These are phyloP conservation scores for Electrona antarctica DNA, from an alignment of 2,113 vertebrate species.

Conservation along the genomic window DNA sequence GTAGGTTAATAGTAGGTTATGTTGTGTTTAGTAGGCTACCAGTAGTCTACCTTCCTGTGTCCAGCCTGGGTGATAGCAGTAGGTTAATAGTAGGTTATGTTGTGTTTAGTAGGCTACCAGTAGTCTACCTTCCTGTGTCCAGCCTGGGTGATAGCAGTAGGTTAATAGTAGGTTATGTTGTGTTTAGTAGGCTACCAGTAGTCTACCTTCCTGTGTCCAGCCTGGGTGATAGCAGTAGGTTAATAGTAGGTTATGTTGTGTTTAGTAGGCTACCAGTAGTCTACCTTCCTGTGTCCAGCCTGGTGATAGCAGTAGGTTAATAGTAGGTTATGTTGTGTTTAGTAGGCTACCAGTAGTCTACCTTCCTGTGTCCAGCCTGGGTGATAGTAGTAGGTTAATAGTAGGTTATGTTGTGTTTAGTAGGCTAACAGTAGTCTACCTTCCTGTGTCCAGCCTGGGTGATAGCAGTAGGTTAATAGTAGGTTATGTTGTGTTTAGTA, in stretches of 20 bases:
- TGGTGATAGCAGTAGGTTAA: constrained; percentile 79
- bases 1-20: constrained; percentile 8
- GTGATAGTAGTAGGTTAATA: constrained; percentile 78
- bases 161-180: too few species aligned
- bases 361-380: constrained; percentile 88
- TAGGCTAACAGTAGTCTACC: constrained; percentile 71
- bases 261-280: background rate
- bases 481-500: too few species aligned
- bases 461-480: constrained; percentile 71
- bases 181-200: too few species aligned
- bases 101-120: too few species aligned
- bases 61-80: constrained; percentile 87
- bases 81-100: too few species aligned
- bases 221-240: constrained; percentile 82
- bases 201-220: constrained; percentile 88
- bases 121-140: constrained; percentile 87
- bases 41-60: constrained; percentile 84
- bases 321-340: too few species aligned
- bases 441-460: constrained; percentile 88
- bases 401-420: too few species aligned
- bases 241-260: too few species aligned
- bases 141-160: constrained; percentile 83
- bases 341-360: constrained; percentile 50
- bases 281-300: constrained; percentile 90
- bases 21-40: too few species aligned